Evolutionary conservation across 1,140 invertebrate species (phyloP), one percentile per base, ranked within the genome.

Genomic region (Drosophila gunungcola): DNA sequence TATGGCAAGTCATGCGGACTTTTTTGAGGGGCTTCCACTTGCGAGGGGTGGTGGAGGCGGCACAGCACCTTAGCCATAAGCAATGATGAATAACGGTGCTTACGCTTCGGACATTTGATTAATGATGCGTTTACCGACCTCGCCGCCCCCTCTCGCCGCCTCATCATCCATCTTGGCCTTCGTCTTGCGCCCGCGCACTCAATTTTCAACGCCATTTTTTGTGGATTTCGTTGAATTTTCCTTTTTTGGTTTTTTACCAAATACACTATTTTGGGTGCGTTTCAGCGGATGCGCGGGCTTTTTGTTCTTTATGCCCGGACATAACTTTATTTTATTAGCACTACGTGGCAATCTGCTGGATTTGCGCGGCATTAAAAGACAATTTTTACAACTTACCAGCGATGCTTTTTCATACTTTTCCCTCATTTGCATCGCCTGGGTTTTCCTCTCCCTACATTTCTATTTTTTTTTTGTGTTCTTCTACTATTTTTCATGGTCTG

Each of bases 81-180:
- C 84, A 89, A 89, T 91, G 89, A 91, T 91, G 84, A 91, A 91
- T 91, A 91, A 91, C 88, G 75, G 81, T 89, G 89, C 83, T 91
- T 90, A 91, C 80, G 89, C 72, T 73, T 64, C 74, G 89, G 89
- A 91, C 89, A 89, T 91, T 91, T 91, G 90, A 91, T 91, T 91
- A 91, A 91, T 91, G 90, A 91, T 91, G 90, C 86, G 88, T 91
- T 91, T 85, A 90, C 78, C 80, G 73, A 70, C 73, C 68, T 56
- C 63, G 38, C 51, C 25, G 5, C 9, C 3, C 3, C 41, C 32
- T 10, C 27, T 4, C 13, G 9, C 45, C 53, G 21, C 45, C 54
- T 49, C 48, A 36, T 13, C 64, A 36, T 21, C 60, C 64, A 51
- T 64, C 64, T 58, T 62, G 32, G 21, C 36, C 48, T 32, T 36